Conservation (phyloP, 37 sponge, comb jelly and placozoan species). For the Chondrosia reniformis region DNA sequence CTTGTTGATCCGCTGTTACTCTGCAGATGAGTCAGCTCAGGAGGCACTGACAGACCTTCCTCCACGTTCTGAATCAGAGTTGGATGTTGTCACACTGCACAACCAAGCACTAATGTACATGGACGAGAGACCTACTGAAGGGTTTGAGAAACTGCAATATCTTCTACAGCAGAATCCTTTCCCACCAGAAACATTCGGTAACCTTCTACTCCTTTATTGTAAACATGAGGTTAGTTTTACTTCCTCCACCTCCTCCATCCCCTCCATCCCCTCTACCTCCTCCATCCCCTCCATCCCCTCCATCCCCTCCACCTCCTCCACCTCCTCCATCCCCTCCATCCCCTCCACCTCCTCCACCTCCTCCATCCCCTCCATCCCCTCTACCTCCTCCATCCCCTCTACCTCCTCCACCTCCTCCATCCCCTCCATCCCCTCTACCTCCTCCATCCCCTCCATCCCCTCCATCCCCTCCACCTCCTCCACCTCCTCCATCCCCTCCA, state of each 20-base stretch:
- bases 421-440: too few relatives aligned
- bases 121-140: slow-evolving; percentile 82
- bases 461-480: too few relatives aligned
- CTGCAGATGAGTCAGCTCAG: slow-evolving; percentile 76
- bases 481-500: too few relatives aligned
- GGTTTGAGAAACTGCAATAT: slow-evolving; percentile 99
- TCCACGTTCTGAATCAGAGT: slow-evolving; percentile 92
- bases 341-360: too few relatives aligned
- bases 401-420: not conserved
- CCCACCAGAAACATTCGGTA: slow-evolving; percentile 95
- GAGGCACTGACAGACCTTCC: slow-evolving; percentile 99
- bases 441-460: too few relatives aligned
- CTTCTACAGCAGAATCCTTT: slow-evolving; percentile 91
- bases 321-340: too few relatives aligned
- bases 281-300: too few relatives aligned
- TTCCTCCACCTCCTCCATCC: too few relatives aligned
- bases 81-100: slow-evolving; percentile 94
- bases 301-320: too few relatives aligned
- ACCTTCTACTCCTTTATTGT: slow-evolving; percentile 90
- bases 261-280: too few relatives aligned
- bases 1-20: not conserved
- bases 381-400: not conserved
- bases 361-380: too few relatives aligned
- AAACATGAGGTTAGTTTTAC: slow-evolving; percentile 82
- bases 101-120: slow-evolving; percentile 98